Conservation (phyloP, 2,888 invertebrate genomes). For the Yponomeuta cagnagella region DNA sequence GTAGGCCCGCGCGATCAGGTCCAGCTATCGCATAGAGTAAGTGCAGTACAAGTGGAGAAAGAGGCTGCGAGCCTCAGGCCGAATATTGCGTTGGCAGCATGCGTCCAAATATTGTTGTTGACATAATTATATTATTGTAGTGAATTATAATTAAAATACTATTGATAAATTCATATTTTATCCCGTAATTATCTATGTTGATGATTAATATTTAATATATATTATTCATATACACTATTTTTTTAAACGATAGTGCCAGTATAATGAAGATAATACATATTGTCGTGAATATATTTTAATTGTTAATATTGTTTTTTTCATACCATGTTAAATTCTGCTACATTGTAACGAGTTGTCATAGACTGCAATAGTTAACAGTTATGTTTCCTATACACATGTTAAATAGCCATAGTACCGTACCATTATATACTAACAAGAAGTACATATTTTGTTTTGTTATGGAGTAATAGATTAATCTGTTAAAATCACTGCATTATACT, state of each 20-base stretch:
- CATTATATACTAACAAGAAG: slow-evolving; percentile 51
- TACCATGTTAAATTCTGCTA: slow-evolving; percentile 48
- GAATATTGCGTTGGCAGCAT: slow-evolving; percentile 36
- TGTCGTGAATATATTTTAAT: slow-evolving; percentile 46
- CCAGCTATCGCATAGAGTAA: not conserved
- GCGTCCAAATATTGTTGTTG: slow-evolving; percentile 61
- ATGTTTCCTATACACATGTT: slow-evolving; percentile 61
- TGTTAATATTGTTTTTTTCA: slow-evolving; percentile 62
- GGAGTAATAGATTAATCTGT: slow-evolving; percentile 67
- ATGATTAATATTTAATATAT: slow-evolving; percentile 54
- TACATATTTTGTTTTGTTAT: slow-evolving; percentile 66
- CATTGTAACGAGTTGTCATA: slow-evolving; percentile 46
- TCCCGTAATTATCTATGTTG: slow-evolving; percentile 58
- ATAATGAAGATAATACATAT: slow-evolving; percentile 29
- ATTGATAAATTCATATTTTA: slow-evolving; percentile 62
- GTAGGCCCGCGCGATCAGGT: no score
- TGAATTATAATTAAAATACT: slow-evolving; percentile 53
- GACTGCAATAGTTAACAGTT: slow-evolving; percentile 56
- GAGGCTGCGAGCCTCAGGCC: slow-evolving; percentile 22
- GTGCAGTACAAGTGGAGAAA: not conserved
- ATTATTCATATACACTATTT: slow-evolving; percentile 29
- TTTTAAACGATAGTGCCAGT: slow-evolving; percentile 54
- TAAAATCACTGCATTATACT: slow-evolving; percentile 48
- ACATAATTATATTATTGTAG: slow-evolving; percentile 60
- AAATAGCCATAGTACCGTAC: slow-evolving; percentile 47